A percentile compares a stretch with the other conserved stretches of the same genome.
Evolutionary conservation across 2,113 vertebrate species (phyloP).

Genomic region (Falco punctatus): DNA sequence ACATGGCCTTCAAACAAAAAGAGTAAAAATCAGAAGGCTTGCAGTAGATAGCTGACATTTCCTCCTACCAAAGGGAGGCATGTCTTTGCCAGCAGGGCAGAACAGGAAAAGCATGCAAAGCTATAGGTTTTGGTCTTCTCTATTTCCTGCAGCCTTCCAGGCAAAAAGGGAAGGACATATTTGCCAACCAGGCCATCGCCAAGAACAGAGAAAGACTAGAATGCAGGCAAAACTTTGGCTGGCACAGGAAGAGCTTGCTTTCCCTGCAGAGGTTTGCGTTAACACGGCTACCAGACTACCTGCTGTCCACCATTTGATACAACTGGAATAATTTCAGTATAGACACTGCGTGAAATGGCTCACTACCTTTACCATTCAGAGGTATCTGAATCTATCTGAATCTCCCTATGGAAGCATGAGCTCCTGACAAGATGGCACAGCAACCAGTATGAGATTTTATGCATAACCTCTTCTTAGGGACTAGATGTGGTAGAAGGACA

Average conservation of each 20-base stretch:
- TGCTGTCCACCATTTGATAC: neutral
- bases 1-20: neutral
- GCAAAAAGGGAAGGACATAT: neutral
- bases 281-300: neutral
- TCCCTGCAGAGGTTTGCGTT: neutral
- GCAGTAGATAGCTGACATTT: neutral
- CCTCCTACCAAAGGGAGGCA: neutral
- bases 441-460: neutral
- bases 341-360: neutral
- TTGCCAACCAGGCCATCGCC: neutral
- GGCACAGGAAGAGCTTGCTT: neutral
- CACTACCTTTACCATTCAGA: neutral
- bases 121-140: neutral
- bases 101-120: neutral
- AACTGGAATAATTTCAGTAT: neutral
- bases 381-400: too few species aligned
- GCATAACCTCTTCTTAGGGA: neutral
- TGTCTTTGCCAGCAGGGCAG: neutral
- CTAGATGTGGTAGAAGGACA: neutral
- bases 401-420: fast-evolving
- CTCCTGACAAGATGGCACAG: neutral
- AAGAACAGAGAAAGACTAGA: neutral
- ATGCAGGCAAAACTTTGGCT: neutral
- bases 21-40: neutral
- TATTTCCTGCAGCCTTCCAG: neutral